Conservation (phyloP, 2,797 vertebrate species). For the Pelochelys cantorii region DNA sequence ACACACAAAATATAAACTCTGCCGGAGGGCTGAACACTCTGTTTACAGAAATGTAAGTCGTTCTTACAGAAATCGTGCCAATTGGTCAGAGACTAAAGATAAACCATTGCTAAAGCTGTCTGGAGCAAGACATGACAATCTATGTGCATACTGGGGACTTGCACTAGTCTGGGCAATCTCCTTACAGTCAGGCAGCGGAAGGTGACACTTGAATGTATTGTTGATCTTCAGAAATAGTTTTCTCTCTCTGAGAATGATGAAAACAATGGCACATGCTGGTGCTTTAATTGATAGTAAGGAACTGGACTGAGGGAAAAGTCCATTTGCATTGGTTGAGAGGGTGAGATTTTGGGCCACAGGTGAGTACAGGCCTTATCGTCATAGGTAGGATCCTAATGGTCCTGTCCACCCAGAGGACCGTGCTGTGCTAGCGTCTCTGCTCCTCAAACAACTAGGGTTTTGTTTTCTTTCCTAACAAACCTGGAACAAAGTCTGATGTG, state of each 20-base stretch:
- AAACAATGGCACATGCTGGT: background rate
- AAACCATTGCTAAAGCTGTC: background rate
- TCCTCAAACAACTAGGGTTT: background rate
- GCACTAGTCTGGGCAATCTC: fast-evolving
- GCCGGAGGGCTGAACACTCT: background rate
- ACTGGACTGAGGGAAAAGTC: background rate
- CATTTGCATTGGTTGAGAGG: background rate
- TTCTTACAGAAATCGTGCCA: background rate
- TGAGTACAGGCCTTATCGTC: background rate
- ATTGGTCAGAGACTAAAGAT: background rate
- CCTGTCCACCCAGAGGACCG: fast-evolving
- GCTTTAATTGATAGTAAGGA: background rate
- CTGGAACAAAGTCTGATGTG: too few species aligned
- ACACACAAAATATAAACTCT: background rate
- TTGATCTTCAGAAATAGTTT: background rate
- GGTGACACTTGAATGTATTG: background rate
- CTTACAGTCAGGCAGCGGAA: background rate
- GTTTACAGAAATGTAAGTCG: background rate
- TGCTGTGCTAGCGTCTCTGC: background rate
- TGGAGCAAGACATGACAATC: background rate
- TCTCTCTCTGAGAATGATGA: background rate
- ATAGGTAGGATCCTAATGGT: background rate
- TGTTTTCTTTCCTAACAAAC: background rate
- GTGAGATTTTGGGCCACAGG: background rate
- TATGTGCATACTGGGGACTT: fast-evolving